Evolutionary conservation across 2,797 vertebrate species (phyloP).

Genomic region (Anguilla pacifica): DNA sequence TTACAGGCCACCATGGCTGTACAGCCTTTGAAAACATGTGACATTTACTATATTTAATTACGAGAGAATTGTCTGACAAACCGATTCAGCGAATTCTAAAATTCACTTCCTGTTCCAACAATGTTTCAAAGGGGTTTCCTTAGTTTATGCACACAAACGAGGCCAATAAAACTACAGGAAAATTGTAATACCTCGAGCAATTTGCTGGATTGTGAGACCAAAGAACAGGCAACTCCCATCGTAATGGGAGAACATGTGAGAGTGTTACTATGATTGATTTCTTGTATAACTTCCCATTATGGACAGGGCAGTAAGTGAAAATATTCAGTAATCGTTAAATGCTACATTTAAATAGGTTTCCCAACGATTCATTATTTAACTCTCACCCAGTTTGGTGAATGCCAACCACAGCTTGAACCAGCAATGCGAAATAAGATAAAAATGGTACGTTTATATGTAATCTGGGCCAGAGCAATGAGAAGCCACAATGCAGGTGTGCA

Average conservation of each 20-base stretch:
- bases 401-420: background rate
- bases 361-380: background rate
- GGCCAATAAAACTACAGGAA: background rate
- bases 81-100: background rate
- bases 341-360: background rate
- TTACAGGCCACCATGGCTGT: background rate
- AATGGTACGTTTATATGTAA: background rate
- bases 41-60: background rate
- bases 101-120: background rate
- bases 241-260: background rate
- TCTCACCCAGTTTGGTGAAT: background rate
- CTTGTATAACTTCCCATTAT: background rate
- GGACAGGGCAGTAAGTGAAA: background rate
- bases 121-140: background rate
- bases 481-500: background rate
- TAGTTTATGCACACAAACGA: background rate
- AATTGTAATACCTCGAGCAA: background rate
- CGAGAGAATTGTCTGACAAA: no score
- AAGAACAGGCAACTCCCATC: background rate
- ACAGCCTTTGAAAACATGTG: background rate
- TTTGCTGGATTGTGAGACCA: background rate
- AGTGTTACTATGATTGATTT: background rate
- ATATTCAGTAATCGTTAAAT: background rate
- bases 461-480: background rate
- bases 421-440: background rate